phyloP scores from a whole-genome alignment of 2,888 invertebrate species.

The Cremastinae sp. region DNA sequence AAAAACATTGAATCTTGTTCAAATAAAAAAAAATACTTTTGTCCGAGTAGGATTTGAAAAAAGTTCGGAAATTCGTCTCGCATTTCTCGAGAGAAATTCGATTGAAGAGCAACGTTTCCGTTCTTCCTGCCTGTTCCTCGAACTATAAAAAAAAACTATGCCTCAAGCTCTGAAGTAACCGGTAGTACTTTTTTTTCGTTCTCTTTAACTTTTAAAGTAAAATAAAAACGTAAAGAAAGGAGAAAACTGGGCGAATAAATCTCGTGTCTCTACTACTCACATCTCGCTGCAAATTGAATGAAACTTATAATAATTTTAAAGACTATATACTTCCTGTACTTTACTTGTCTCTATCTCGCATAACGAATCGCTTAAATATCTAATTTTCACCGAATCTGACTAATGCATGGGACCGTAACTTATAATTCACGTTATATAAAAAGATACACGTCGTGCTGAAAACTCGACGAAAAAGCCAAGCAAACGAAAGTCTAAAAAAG shows the following conservation, averaged over 20 bases:
- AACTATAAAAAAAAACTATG: neutral
- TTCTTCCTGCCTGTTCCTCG: neutral
- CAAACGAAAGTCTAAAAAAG: conserved; percentile 1
- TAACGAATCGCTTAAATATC: conserved; percentile 48
- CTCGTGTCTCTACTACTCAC: conserved; percentile 47
- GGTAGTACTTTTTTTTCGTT: conserved; percentile 6
- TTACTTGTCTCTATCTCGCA: conserved; percentile 49
- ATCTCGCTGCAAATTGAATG: conserved; percentile 55
- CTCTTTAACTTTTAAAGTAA: conserved; percentile 3
- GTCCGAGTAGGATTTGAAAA: neutral
- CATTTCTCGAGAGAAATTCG: neutral
- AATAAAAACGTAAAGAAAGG: neutral
- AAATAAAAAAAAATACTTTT: neutral
- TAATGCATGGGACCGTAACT: conserved; percentile 37
- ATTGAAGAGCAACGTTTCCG: conserved; percentile 24
- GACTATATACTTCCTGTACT: conserved; percentile 18
- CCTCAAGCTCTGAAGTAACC: neutral
- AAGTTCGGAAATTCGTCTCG: neutral
- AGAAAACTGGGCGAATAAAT: conserved; percentile 19
- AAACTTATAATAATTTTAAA: conserved; percentile 33
- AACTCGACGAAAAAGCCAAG: neutral
- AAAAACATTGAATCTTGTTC: neutral
- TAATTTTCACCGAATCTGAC: conserved; percentile 32
- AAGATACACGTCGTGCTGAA: conserved; percentile 38
- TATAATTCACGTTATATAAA: conserved; percentile 31